Evolutionary conservation across 2,888 invertebrate genomes (phyloP), one percentile per base, ranked within the genome.

Genomic region (Rhamphomyia laevipes): DNA sequence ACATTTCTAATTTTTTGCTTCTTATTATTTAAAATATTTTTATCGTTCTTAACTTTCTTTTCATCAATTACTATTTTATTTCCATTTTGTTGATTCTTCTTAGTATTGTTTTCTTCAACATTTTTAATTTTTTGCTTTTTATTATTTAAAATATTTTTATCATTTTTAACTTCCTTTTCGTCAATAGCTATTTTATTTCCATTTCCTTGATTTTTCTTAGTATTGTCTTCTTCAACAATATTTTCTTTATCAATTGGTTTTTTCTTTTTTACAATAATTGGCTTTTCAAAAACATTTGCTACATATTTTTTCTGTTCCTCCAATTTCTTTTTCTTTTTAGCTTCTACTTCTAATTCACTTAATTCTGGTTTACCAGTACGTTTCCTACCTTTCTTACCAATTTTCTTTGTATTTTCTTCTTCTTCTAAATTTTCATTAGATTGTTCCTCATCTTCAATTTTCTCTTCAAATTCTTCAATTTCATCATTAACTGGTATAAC

Each of bases 401-500:
- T 23, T 37, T 17, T 35, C 27, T 18, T 17, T 16, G 15, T n/a
- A 45, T 43, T 17, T 46, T 45, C 12, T 49, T 50, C 17, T 46
- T 40, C 43, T 49, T 49, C n/a, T 49, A 45, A 5, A 42, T 33
- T 33, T 50, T 43, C 10, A 42, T 46, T 21, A 45, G 11, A 11
- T 33, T 33, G 33, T 11, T 13, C 33, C 7, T 51, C 48, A 4
- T 58, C 53, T 51, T 61, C 51, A 52, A 23, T 46, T 21, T 42
- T 44, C 4, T 27, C 54, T 2, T 66, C 57, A 43, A 50, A 56
- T n/a, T 56, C 54, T 33, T 57, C 57, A 5, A 55, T 57, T 37
- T 68, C 64, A 47, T 71, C 69, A 58, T 56, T 73, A 56, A 72
- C 68, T 4, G 74, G 74, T 73, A 79, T 74, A 38, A 80, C 76